Evolutionary conservation across 1,140 invertebrate genomes (phyloP).

Genomic region (Gonatopus flavifemur): DNA sequence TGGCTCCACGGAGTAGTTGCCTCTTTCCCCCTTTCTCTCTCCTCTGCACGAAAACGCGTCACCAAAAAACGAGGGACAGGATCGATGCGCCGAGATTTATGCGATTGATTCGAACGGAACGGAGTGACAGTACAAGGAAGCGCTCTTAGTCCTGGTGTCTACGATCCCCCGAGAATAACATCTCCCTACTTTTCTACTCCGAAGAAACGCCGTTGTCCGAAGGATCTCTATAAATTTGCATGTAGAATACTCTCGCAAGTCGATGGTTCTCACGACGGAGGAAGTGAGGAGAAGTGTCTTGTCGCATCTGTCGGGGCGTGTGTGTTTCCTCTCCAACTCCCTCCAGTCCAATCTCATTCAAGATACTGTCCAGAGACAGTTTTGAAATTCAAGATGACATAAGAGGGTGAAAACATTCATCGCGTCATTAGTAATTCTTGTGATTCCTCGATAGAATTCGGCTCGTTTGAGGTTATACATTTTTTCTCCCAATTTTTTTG

Average conservation of each 20-base stretch:
- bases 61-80: conserved; percentile 42
- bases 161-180: conserved; percentile 49
- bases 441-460: too few species aligned
- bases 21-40: conserved; percentile 6
- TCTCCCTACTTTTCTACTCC: too few species aligned
- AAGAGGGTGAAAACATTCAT: too few species aligned
- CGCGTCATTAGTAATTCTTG: too few species aligned
- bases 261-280: conserved; percentile 40
- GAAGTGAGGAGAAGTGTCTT: conserved; percentile 17
- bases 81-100: conserved; percentile 57
- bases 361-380: too few species aligned
- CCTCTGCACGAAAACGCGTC: conserved; percentile 16
- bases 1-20: background rate
- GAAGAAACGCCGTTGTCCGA: conserved; percentile 50
- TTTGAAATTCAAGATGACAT: too few species aligned
- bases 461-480: too few species aligned
- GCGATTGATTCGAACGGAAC: conserved; percentile 57
- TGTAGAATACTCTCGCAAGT: conserved; percentile 56
- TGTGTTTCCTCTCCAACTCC: too few species aligned
- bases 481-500: too few species aligned
- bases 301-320: conserved; percentile 30
- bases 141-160: conserved; percentile 57
- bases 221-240: conserved; percentile 61
- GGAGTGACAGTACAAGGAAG: conserved; percentile 60
- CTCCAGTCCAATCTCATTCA: too few species aligned